Base-by-base conservation (phyloP, 2,113 vertebrate species). In the Columba livia region DNA sequence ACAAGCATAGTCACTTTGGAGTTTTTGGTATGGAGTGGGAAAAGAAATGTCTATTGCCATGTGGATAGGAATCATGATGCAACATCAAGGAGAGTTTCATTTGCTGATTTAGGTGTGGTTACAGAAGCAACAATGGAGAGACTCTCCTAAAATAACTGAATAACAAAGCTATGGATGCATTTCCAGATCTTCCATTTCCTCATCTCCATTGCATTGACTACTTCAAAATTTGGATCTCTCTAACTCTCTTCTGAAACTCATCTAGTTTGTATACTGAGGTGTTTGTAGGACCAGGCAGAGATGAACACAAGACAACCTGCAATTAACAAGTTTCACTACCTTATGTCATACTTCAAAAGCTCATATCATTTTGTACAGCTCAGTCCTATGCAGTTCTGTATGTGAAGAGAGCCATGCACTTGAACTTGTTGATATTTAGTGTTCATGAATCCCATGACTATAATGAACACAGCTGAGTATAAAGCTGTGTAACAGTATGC, bases 11-110 rank as follows among this genome's bases (percentile, higher is more conserved):
- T n/a, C 48, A 50, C 32, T 3, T 0, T n/a, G 31, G 19, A 6
- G 7, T 15, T 73, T 65, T 50, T 62, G 6, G 3, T 21, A 16
- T 11, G 10, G 8, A 1, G 3, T 56, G 11, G 40, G 10, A 80
- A 70, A n/a, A 8, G 1, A 7, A 10, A 28, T 1, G 5, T 3
- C 0, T 18, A 21, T 40, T 77, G 29, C 12, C 6, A 3, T 2
- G 0, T 36, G 32, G 32, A 10, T 20, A 17, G 5, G 16, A 86
- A 75, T 48, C 12, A 28, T 14, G 15, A 38, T n/a, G 15, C 12
- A 83, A 25, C 7, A 38, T 51, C 56, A 70, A 64, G 42, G 66
- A 6, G 5, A 28, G 32, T 26, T 71, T 28, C 8, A 44, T 56
- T 57, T 13, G 0, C 29, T 70, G 18, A 54, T 64, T 80, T 78